Evolutionary conservation across 2,888 invertebrate species (phyloP).

Genomic region (Erannis defoliaria): DNA sequence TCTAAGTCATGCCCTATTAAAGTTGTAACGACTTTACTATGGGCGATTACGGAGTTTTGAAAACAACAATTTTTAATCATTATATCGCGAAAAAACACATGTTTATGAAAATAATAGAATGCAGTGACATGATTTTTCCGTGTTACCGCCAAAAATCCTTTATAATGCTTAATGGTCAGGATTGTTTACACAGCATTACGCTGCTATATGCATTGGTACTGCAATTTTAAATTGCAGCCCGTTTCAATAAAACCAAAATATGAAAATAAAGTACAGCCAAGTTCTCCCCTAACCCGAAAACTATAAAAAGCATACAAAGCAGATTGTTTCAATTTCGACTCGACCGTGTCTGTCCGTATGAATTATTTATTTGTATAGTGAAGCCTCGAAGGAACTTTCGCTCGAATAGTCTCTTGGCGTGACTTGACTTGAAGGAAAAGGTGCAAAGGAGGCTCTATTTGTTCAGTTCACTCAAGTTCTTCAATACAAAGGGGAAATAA

Average conservation of each 20-base stretch:
- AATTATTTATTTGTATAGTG: slow-evolving; percentile 74
- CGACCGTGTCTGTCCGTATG: slow-evolving; percentile 62
- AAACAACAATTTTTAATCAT: too few relatives aligned
- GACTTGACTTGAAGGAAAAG: slow-evolving; percentile 59
- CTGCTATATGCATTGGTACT: neutral
- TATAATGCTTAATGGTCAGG: too few relatives aligned
- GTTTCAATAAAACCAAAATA: slow-evolving; percentile 9
- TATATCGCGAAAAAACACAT: too few relatives aligned
- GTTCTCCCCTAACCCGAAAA: slow-evolving; percentile 48
- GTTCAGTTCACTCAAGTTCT: slow-evolving; percentile 12
- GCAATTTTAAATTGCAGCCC: neutral
- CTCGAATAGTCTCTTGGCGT: slow-evolving; percentile 59
- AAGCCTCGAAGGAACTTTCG: slow-evolving; percentile 52
- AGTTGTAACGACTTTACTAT: too few relatives aligned
- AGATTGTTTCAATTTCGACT: slow-evolving; percentile 74
- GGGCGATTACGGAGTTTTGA: too few relatives aligned
- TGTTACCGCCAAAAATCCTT: too few relatives aligned
- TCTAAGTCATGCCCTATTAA: too few relatives aligned
- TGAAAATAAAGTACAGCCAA: slow-evolving; percentile 5
- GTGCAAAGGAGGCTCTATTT: slow-evolving; percentile 34
- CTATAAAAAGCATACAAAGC: slow-evolving; percentile 57
- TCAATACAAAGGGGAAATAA: neutral
- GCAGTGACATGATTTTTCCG: too few relatives aligned
- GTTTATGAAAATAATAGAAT: too few relatives aligned
- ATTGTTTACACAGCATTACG: too few relatives aligned